phyloP scores from a whole-genome alignment of 2,888 invertebrate species.

The Elysia crispata region DNA sequence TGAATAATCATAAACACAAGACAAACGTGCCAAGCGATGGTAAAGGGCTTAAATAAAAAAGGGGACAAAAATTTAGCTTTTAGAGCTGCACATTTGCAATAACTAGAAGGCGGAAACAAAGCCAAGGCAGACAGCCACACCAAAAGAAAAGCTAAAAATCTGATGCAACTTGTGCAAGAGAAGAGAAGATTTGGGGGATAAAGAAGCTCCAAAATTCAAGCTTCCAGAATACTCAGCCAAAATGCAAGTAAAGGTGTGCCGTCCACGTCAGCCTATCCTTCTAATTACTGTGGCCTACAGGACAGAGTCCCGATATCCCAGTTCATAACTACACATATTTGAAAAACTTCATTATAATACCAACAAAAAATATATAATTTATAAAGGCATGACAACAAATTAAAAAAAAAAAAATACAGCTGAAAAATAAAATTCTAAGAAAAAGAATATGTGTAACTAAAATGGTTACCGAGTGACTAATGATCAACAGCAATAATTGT shows the following conservation, averaged over 20 bases:
- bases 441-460: no score
- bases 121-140: conserved; percentile 54
- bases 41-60: conserved; percentile 47
- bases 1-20: conserved; percentile 91
- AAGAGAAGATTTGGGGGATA: background rate
- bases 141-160: conserved; percentile 21
- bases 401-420: no score
- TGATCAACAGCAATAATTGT: conserved; percentile 27
- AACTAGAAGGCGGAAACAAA: conserved; percentile 65
- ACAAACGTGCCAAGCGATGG: conserved; percentile 80
- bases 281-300: conserved; percentile 71
- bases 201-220: conserved; percentile 6
- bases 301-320: conserved; percentile 54
- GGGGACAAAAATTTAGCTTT: conserved; percentile 43
- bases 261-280: conserved; percentile 68
- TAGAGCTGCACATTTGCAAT: conserved; percentile 68
- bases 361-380: no score
- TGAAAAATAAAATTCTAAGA: no score
- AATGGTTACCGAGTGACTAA: background rate
- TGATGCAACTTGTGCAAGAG: background rate
- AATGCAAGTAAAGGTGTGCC: conserved; percentile 10
- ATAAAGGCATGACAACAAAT: no score
- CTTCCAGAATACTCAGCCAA: background rate
- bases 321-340: conserved; percentile 46
- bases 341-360: no score